These are phyloP conservation scores for Agrilus cyanescens DNA, from an alignment of 2,888 invertebrate species.

Conservation along the genomic window DNA sequence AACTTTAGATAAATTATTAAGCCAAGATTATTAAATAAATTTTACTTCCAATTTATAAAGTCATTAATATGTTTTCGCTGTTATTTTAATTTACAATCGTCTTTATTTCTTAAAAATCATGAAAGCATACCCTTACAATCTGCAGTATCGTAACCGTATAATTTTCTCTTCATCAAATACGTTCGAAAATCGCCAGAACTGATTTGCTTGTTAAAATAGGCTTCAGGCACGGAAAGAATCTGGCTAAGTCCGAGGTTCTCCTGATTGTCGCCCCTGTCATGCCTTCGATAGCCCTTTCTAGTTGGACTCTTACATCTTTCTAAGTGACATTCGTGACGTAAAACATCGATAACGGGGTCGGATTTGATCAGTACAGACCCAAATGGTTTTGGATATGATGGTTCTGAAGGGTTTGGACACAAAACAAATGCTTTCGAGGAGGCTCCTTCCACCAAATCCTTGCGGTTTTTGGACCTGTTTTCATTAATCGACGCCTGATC, in stretches of 20 bases:
- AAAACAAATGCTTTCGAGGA: no score
- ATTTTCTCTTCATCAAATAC: slow-evolving; percentile 14
- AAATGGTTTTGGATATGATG: background rate
- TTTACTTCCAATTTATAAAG: no score
- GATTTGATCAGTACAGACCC: slow-evolving; percentile 21
- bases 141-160: slow-evolving; percentile 8
- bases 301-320: slow-evolving; percentile 18
- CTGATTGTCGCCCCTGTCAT: slow-evolving; percentile 5
- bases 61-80: no score
- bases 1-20: background rate
- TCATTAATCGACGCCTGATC: no score
- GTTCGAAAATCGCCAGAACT: slow-evolving; percentile 23
- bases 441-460: no score
- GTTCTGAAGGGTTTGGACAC: no score
- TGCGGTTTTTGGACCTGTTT: no score
- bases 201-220: slow-evolving; percentile 29
- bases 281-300: slow-evolving; percentile 2
- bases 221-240: slow-evolving; percentile 32
- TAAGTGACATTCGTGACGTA: slow-evolving; percentile 17
- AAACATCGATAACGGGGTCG: slow-evolving; percentile 27
- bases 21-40: no score
- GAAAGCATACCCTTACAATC: background rate
- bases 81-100: no score
- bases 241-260: slow-evolving; percentile 27
- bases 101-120: no score